Base-by-base conservation (phyloP, 1,140 invertebrate genomes). In the Ooceraea biroi region DNA sequence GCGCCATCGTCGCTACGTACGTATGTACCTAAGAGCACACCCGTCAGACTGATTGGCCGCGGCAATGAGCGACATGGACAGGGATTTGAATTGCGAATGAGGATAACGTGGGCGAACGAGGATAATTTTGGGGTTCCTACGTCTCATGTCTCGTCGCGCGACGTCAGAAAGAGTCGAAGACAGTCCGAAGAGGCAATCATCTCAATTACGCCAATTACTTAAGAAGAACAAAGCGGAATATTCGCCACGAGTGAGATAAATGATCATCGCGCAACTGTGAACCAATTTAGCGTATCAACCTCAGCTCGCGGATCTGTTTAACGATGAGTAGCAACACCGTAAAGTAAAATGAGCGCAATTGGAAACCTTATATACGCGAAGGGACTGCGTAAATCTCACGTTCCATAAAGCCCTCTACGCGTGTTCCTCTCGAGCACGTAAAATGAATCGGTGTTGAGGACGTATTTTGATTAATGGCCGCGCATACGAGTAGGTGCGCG, bases 21-120 rank as follows among this genome's bases (percentile, higher is more conserved):
- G n/a, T 57, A 78, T 36, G n/a, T 65, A 65, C 73, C 48, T 78
- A 68, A 78, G 36, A 72, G 63, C 50, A 27, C 76, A 78, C 76
- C 76, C 63, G 76, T 78, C 69, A 69, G 48, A 76, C 12, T 25
- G 41, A 69, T 63, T 48, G 63, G 65, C 63, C 65, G 17, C 22
- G 48, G 76, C 63, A 78, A 78, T 78, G 69, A 69, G 48, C 76
- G 76, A 78, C 36, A 25, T 69, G 22, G 50, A 68, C 36, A 48
- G 12, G 50, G 36, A 78, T 78, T 78, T 78, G 76, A 63, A 78
- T 78, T 36, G 76, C 36, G 50, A 78, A 57, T 78, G 76, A 78
- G 50, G 36, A 57, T 69, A 78, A 69, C 63, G 63, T 78, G 55
- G 76, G 36, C 65, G 57, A 71, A 36, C 36, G 36, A 36, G 36